Base-by-base conservation (phyloP, 30 jellyfish, hydroid and myxozoan species). In the Clytia hemisphaerica region DNA sequence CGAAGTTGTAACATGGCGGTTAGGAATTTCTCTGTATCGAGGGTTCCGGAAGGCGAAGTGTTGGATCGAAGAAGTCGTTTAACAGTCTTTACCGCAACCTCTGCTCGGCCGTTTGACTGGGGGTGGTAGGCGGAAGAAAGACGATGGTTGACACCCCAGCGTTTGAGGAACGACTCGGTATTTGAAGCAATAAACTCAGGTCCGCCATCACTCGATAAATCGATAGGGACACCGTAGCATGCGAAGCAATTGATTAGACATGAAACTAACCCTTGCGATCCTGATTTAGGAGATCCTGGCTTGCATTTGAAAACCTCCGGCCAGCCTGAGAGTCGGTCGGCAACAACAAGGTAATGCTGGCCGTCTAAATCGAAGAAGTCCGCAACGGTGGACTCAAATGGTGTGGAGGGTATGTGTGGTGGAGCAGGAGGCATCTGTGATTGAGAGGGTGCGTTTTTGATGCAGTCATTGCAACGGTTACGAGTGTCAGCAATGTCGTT, bases 101-200 rank as follows among this genome's bases (percentile, higher is more conserved):
- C 84, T 35, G 76, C 76, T 37, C 40, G 37, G 24, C 84, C 84
- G 68, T 73, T 72, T 31, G 76, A 51, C 44, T 72, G 84, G 25
- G 84, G 84, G n/a, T n/a, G n/a, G n/a, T n/a, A n/a, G n/a, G n/a
- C n/a, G n/a, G 53, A 40, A n/a, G 53, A 40, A 10, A 40, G n/a
- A 40, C 53, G 53, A 40, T 10, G 53, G 10, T n/a, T 10, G 53
- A 40, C 53, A 40, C 53, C 53, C 53, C 53, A 40, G 15, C 10
- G 53, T 10, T n/a, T 10, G 15, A 40, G 53, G 53, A 40, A 40
- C 15, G 10, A 7, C 53, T 10, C n/a, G 53, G 53, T 40, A n/a
- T 40, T 7, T n/a, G 15, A 7, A 7, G 53, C 53, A 10, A n/a
- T 40, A n/a, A 40, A 40, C n/a, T 40, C 53, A 7, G 53, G 53